Percentiles rank a stretch among this genome's conserved stretches.
phyloP scores from a whole-genome alignment of 2,113 vertebrate genomes.

The Brachionichthys hirsutus region DNA sequence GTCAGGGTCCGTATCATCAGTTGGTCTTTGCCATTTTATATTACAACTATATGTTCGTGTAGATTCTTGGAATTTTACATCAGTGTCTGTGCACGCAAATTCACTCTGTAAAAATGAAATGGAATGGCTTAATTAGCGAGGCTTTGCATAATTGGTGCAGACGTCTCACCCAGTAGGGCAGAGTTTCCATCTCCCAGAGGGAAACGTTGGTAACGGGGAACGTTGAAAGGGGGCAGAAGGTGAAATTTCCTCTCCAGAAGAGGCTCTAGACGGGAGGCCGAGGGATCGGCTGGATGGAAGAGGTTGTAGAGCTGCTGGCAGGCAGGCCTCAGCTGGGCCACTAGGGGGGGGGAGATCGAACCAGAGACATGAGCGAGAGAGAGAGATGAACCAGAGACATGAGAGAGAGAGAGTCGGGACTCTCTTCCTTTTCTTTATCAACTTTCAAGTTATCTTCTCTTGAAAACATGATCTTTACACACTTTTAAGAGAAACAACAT shows the following conservation, averaged over 20 bases:
- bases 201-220: conserved; percentile 92
- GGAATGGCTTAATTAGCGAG: not conserved
- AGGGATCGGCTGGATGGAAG: conserved; percentile 92
- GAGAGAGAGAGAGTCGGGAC: not conserved
- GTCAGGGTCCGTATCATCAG: conserved; percentile 16
- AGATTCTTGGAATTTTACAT: conserved; percentile 2
- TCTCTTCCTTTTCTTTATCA: not conserved
- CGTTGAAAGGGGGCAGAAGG: conserved; percentile 85
- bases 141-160: not conserved
- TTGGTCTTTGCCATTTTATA: not conserved
- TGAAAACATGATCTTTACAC: no score
- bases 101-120: not conserved
- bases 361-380: conserved; percentile 29
- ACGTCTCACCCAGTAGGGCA: conserved; percentile 82
- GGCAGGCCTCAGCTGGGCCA: conserved; percentile 80
- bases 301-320: conserved; percentile 95
- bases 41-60: not conserved
- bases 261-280: conserved; percentile 92
- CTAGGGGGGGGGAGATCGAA: conserved; percentile 72
- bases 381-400: conserved; percentile 41
- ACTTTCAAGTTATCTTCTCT: no score
- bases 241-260: conserved; percentile 89
- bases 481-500: not conserved
- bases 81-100: conserved; percentile 30
- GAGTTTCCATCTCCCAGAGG: conserved; percentile 90